Evolutionary conservation across 2,888 invertebrate species (phyloP).

Genomic region (Stenchaetothrips biformis): DNA sequence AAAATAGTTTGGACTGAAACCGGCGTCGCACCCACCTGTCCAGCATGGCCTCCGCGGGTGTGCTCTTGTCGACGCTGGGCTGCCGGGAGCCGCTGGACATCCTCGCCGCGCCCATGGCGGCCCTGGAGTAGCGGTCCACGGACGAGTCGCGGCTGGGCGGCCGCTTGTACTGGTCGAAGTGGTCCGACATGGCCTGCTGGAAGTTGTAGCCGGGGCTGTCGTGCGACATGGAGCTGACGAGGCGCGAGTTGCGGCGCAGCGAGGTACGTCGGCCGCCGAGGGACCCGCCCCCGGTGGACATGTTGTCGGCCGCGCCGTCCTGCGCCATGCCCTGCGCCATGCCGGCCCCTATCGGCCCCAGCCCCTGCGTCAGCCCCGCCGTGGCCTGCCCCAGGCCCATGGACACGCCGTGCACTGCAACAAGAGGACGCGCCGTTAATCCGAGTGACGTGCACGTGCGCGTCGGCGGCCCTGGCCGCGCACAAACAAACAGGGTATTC

Average conservation of each 20-base stretch:
- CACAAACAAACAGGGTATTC: too few relatives aligned
- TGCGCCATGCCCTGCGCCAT: neutral
- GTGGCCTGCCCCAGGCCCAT: too few relatives aligned
- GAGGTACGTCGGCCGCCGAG: constrained; percentile 22
- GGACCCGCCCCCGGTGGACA: constrained; percentile 15
- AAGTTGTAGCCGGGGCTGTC: constrained; percentile 49
- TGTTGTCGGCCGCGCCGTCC: neutral
- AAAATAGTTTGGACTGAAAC: constrained; percentile 35
- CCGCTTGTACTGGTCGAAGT: constrained; percentile 90
- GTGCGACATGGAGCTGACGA: constrained; percentile 46
- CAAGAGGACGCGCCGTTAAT: too few relatives aligned
- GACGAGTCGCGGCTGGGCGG: constrained; percentile 85
- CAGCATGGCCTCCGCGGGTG: constrained; percentile 42
- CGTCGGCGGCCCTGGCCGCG: too few relatives aligned
- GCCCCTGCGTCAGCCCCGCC: neutral
- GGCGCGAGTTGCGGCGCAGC: constrained; percentile 50
- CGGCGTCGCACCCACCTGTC: constrained; percentile 53
- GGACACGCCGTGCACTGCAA: too few relatives aligned
- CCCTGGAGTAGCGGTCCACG: constrained; percentile 72
- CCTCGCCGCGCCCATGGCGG: constrained; percentile 51
- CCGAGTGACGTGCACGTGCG: too few relatives aligned
- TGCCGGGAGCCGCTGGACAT: constrained; percentile 64
- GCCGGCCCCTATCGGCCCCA: neutral
- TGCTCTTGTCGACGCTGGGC: constrained; percentile 67
- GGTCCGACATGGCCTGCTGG: constrained; percentile 69